Conservation (phyloP, 2,888 invertebrate species). For the Unio delphinus region DNA sequence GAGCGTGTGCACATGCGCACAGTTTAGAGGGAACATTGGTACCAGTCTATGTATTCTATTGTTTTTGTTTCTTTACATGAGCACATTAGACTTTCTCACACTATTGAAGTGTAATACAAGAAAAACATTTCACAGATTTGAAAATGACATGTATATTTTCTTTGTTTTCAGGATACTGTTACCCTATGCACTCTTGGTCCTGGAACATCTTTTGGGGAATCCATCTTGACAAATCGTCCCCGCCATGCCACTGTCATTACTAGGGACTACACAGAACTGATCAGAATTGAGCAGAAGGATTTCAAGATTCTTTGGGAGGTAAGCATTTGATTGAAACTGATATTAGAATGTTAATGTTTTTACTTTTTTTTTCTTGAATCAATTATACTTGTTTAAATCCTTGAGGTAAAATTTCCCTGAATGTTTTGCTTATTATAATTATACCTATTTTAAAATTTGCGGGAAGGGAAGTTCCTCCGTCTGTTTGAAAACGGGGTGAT, state of each 20-base stretch:
- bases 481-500: too few species aligned
- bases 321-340: constrained; percentile 60
- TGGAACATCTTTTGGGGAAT: constrained; percentile 85
- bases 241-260: constrained; percentile 82
- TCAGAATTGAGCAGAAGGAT: constrained; percentile 83
- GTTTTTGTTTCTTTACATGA: too few species aligned
- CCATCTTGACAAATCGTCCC: constrained; percentile 81
- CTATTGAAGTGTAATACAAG: too few species aligned
- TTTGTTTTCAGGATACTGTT: constrained; percentile 76
- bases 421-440: too few species aligned
- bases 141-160: background rate
- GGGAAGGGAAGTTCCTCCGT: too few species aligned
- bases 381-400: background rate
- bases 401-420: too few species aligned
- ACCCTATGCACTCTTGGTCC: constrained; percentile 81
- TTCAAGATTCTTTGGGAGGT: constrained; percentile 86
- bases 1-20: too few species aligned
- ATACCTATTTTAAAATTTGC: too few species aligned
- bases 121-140: background rate
- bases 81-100: too few species aligned
- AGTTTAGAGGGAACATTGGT: too few species aligned
- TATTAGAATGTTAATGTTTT: background rate
- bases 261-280: constrained; percentile 81
- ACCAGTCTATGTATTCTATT: too few species aligned
- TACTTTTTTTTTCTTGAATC: background rate